Conservation (phyloP, 1,140 invertebrate genomes). For the Rhynchophorus ferrugineus region DNA sequence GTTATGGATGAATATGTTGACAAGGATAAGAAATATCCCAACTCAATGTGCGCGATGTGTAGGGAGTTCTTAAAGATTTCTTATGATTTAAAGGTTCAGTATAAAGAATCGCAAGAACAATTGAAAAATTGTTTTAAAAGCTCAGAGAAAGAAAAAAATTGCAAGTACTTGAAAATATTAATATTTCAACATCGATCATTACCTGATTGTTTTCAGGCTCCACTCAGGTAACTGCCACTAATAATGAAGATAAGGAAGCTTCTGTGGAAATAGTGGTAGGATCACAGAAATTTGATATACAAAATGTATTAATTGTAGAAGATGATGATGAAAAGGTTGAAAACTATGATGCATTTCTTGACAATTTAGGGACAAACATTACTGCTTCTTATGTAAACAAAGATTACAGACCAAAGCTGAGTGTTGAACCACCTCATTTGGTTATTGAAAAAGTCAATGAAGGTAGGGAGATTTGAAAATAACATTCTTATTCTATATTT, state of each 20-base stretch:
- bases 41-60: conserved; percentile 20
- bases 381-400: conserved; percentile 23
- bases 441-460: conserved; percentile 8
- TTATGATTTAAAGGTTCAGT: conserved; percentile 20
- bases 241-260: too few species aligned
- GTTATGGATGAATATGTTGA: conserved; percentile 11
- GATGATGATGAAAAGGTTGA: conserved; percentile 10
- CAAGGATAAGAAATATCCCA: conserved; percentile 15
- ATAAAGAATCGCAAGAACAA: conserved; percentile 10
- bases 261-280: conserved; percentile 18
- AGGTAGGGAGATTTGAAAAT: background rate
- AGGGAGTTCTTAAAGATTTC: conserved; percentile 19
- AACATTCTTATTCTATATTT: background rate
- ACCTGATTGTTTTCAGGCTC: too few species aligned
- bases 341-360: conserved; percentile 22
- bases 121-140: too few species aligned
- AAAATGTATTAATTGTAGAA: conserved; percentile 24
- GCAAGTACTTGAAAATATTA: conserved; percentile 1
- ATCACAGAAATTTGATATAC: conserved; percentile 14
- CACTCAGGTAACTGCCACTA: too few species aligned
- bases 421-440: background rate
- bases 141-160: background rate
- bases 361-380: conserved; percentile 26
- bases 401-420: background rate
- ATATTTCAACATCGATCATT: conserved; percentile 23